A percentile compares a stretch with the other conserved stretches of the same genome.
These are phyloP conservation scores for Lasioglossum lativentre DNA, from an alignment of 2,888 invertebrate genomes.

Conservation along the genomic window DNA sequence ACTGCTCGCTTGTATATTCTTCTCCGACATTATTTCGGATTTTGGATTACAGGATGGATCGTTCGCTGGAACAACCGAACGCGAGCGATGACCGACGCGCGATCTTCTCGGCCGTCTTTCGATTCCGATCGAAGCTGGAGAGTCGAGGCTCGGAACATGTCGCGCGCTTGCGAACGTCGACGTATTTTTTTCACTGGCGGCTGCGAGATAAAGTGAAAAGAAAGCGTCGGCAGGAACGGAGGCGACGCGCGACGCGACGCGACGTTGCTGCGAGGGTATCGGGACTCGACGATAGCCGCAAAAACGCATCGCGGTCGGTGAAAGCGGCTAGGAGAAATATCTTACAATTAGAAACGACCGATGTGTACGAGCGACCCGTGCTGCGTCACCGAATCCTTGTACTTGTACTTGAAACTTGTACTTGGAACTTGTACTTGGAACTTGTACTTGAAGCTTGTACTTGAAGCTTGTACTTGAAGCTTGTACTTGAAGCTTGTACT, in stretches of 20 bases:
- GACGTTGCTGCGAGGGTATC: background rate
- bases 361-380: background rate
- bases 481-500: too few species aligned
- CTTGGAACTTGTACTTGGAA: too few species aligned
- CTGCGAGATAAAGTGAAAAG: background rate
- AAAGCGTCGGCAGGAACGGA: background rate
- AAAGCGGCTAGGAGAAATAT: constrained; percentile 28
- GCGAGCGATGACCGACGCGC: too few species aligned
- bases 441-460: too few species aligned
- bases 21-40: background rate
- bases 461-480: too few species aligned
- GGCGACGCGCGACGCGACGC: background rate
- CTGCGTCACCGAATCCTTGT: background rate
- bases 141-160: background rate
- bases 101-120: background rate
- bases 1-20: background rate
- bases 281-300: background rate
- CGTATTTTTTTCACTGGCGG: background rate
- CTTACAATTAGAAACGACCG: constrained; percentile 1
- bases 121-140: background rate
- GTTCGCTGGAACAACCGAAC: background rate
- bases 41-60: background rate
- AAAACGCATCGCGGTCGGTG: constrained; percentile 21
- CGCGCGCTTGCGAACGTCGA: background rate
- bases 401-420: too few species aligned